Evolutionary conservation across 2,113 vertebrate genomes (phyloP).

Genomic region (Poecilia latipinna): DNA sequence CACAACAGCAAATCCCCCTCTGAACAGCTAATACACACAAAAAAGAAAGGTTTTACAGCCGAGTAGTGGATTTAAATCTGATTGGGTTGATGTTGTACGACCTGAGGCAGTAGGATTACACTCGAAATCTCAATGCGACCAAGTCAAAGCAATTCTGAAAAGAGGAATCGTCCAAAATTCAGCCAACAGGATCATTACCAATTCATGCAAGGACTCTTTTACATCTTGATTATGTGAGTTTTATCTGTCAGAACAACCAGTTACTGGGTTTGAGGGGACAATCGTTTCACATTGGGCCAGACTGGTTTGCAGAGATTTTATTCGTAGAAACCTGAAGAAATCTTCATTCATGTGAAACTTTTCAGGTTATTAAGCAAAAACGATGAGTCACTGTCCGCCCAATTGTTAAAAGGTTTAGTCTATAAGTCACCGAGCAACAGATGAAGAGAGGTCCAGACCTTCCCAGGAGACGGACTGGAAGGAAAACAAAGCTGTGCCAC

Average conservation of each 20-base stretch:
- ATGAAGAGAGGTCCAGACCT: constrained; percentile 19
- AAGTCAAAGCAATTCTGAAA: neutral
- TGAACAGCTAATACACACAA: no score
- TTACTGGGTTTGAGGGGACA: no score
- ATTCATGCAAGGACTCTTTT: no score
- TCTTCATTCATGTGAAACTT: no score
- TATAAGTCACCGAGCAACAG: neutral
- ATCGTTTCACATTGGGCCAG: no score
- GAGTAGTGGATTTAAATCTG: neutral
- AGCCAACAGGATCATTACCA: no score
- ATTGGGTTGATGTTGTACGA: neutral
- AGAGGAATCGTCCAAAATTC: neutral
- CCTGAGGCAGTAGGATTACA: neutral
- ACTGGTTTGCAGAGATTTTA: no score
- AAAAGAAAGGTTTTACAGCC: neutral
- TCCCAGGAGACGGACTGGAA: constrained; percentile 13
- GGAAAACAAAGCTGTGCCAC: constrained; percentile 42
- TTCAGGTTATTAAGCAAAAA: neutral
- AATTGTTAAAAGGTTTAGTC: neutral
- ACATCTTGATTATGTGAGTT: no score
- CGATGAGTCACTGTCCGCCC: neutral
- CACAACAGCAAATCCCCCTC: no score
- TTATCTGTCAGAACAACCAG: no score
- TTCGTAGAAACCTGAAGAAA: no score
- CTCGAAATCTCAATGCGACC: neutral